These are phyloP conservation scores for Holocentrus rufus DNA, from an alignment of 2,797 vertebrate species.

Conservation along the genomic window DNA sequence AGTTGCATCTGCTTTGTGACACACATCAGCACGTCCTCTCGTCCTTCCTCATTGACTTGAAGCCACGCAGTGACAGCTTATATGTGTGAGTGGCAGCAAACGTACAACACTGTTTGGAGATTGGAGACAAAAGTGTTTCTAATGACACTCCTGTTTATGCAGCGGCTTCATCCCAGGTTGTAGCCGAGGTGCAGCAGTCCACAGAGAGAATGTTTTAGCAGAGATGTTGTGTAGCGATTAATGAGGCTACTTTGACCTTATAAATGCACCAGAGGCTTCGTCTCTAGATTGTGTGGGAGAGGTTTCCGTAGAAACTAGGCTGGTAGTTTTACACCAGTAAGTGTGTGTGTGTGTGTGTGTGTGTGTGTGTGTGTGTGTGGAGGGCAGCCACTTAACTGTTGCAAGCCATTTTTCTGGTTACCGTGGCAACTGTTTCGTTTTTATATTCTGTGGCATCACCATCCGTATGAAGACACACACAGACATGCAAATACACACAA, in stretches of 20 bases:
- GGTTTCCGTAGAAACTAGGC: slow-evolving; percentile 65
- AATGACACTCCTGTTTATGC: neutral
- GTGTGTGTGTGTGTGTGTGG: slow-evolving; percentile 10
- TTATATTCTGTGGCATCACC: neutral
- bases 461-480: too few species aligned
- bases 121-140: neutral
- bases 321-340: slow-evolving; percentile 29
- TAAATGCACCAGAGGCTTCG: slow-evolving; percentile 25
- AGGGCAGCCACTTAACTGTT: slow-evolving; percentile 44
- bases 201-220: slow-evolving; percentile 1
- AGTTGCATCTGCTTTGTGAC: slow-evolving; percentile 35
- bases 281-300: slow-evolving; percentile 58
- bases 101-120: slow-evolving; percentile 6
- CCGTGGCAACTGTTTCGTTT: slow-evolving; percentile 67
- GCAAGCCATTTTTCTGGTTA: slow-evolving; percentile 63
- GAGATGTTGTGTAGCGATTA: neutral
- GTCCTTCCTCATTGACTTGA: slow-evolving; percentile 28
- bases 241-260: slow-evolving; percentile 13
- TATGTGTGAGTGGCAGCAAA: slow-evolving; percentile 13
- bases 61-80: slow-evolving; percentile 7
- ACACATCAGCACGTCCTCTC: slow-evolving; percentile 13
- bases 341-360: neutral
- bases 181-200: neutral
- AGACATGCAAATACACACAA: too few species aligned
- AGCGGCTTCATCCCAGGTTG: slow-evolving; percentile 3